phyloP scores from a whole-genome alignment of 2,888 invertebrate species.

The Drosophila kambysellisi region DNA sequence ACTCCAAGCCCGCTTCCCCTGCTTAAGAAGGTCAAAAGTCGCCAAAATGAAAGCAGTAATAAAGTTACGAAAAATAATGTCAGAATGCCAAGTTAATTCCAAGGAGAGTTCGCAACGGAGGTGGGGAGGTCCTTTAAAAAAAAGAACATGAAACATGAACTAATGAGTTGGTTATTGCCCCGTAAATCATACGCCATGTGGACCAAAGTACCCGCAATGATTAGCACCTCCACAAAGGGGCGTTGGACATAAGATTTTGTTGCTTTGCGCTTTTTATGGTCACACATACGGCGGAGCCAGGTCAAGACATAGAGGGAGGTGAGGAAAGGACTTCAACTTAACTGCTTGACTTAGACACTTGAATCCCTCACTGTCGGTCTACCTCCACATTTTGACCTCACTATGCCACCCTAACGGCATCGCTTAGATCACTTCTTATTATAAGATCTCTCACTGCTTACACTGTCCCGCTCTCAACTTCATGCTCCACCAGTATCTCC shows the following conservation, averaged over 20 bases:
- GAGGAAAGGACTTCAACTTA: neutral
- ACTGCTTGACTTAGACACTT: neutral
- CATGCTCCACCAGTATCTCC: neutral
- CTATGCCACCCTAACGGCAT: neutral
- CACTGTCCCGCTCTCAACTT: neutral
- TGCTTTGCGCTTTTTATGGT: constrained; percentile 29
- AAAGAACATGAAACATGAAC: constrained; percentile 22
- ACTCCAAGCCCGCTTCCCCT: neutral
- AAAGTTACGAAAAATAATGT: constrained; percentile 14
- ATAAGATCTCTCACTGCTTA: neutral
- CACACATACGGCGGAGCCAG: constrained; percentile 10
- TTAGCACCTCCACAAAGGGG: constrained; percentile 36
- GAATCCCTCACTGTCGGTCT: neutral
- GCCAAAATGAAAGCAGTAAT: constrained; percentile 12
- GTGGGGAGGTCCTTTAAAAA: neutral
- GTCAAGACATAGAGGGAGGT: neutral
- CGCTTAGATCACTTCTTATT: neutral
- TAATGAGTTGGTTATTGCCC: constrained; percentile 45
- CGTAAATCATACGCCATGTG: constrained; percentile 74
- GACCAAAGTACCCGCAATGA: constrained; percentile 24
- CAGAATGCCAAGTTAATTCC: constrained; percentile 26
- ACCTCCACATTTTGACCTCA: neutral
- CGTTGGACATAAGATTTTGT: constrained; percentile 23
- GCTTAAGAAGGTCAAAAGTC: constrained; percentile 47
- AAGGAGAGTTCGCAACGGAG: neutral